Evolutionary conservation across 1,140 invertebrate genomes (phyloP).

Genomic region (Steinernema khuongi): DNA sequence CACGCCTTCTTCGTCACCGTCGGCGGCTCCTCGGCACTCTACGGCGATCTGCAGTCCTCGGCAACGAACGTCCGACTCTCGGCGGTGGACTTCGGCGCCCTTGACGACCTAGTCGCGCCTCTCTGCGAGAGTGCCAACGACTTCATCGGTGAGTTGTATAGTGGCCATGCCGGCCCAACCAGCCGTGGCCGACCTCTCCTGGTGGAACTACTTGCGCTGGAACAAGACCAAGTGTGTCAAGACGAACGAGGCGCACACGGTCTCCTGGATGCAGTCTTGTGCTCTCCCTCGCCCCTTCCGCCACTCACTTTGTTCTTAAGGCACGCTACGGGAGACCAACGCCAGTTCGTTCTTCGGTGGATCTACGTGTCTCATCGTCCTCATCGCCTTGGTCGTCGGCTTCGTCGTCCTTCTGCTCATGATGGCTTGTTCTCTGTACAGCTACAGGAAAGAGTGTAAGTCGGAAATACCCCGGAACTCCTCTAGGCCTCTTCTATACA

Average conservation of each 20-base stretch:
- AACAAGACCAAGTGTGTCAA: slow-evolving; percentile 45
- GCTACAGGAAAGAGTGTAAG: slow-evolving; percentile 28
- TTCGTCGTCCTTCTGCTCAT: slow-evolving; percentile 29
- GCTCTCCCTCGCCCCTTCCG: background rate
- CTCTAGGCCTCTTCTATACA: slow-evolving; percentile 13
- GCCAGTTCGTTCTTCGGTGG: slow-evolving; percentile 30
- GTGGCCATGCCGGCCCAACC: background rate
- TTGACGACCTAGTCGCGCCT: slow-evolving; percentile 18
- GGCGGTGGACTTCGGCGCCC: slow-evolving; percentile 25
- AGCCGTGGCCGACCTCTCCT: slow-evolving; percentile 38
- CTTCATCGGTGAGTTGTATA: slow-evolving; percentile 15
- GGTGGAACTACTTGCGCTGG: slow-evolving; percentile 52
- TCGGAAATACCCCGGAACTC: too few species aligned
- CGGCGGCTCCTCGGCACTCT: slow-evolving; percentile 8
- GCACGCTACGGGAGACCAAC: slow-evolving; percentile 19
- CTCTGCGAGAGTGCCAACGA: slow-evolving; percentile 22
- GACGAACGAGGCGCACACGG: slow-evolving; percentile 40
- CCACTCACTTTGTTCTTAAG: slow-evolving; percentile 21
- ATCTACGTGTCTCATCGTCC: slow-evolving; percentile 34
- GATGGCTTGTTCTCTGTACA: slow-evolving; percentile 16
- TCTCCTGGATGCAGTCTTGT: slow-evolving; percentile 49
- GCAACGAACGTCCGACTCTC: slow-evolving; percentile 19
- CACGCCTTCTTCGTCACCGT: slow-evolving; percentile 23
- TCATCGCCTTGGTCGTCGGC: slow-evolving; percentile 23
- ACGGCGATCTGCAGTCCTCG: slow-evolving; percentile 23